Evolutionary conservation across 2,888 invertebrate species (phyloP), one percentile per base, ranked within the genome.

Genomic region (Morpho helenor): DNA sequence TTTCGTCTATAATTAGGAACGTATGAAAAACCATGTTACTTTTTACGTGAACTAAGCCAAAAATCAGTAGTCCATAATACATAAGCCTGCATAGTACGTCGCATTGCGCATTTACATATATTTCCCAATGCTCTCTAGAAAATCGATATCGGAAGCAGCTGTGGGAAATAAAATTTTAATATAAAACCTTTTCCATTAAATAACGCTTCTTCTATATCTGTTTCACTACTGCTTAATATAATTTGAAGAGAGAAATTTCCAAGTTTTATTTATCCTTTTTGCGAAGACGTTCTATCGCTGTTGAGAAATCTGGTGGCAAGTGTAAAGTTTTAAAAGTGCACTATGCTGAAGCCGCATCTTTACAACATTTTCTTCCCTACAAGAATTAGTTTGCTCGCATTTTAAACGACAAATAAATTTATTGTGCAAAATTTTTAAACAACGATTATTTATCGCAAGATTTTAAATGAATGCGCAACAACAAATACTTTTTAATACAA

Each of bases 21-120:
- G 9, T 48, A 22, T 23, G 3, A 31, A 31, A n/a, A 23, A n/a
- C 22, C 31, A 31, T 31, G 48, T 31, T n/a, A 48, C 9, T 9
- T 47, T 47, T 7, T 47, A 7, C 8, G 7, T 47, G 9, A 47
- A 47, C 8, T 46, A 10, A 39, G 50, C n/a, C 23, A 22, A 44
- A 44, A 44, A 43, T n/a, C 44, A 49, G 22, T 57, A n/a, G 67
- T 84, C 73, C 78, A 85, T 85, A 79, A 84, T 84, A 80, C 84
- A 84, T 83, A 79, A 84, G 76, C 64, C 64, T 71, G 75, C 73
- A 75, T 75, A 64, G 71, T 73, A 74, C 80, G 82, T 83, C 80
- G 84, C 80, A 82, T 77, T 79, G 82, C 78, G 79, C 76, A 83
- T 85, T 84, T 84, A 78, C 84, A 83, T 87, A 84, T 72, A 79